Evolutionary conservation across 2,797 vertebrate species (phyloP).

Genomic region (Zenarchopterus dispar): DNA sequence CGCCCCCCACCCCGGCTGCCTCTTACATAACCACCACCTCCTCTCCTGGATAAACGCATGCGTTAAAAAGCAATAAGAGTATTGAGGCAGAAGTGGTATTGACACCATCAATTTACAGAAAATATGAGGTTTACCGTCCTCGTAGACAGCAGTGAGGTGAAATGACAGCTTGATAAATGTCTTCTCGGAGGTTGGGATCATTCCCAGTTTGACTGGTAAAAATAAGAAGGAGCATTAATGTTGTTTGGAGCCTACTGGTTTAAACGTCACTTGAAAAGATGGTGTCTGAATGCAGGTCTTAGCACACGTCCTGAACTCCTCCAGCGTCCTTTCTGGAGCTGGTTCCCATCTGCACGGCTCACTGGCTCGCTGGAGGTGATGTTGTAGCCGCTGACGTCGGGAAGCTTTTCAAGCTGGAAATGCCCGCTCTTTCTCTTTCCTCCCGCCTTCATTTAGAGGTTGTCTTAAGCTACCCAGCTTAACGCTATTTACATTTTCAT

Average conservation of each 20-base stretch:
- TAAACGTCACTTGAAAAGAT: conserved; percentile 50
- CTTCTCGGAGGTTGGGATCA: conserved; percentile 24
- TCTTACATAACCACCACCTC: conserved; percentile 64
- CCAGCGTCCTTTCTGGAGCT: conserved; percentile 35
- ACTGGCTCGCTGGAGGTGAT: conserved; percentile 52
- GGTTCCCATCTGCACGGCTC: conserved; percentile 59
- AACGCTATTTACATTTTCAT: conserved; percentile 84
- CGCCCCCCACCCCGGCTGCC: conserved; percentile 59
- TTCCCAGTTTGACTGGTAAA: conserved; percentile 44
- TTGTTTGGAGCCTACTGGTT: conserved; percentile 35
- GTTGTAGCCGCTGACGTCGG: conserved; percentile 42
- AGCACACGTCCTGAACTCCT: conserved; percentile 51
- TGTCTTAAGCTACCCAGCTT: conserved; percentile 80
- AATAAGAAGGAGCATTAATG: conserved; percentile 42
- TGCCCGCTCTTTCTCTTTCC: conserved; percentile 31
- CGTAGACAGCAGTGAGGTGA: conserved; percentile 21
- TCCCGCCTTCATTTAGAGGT: conserved; percentile 77
- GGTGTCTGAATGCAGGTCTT: conserved; percentile 47
- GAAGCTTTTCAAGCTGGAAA: conserved; percentile 63
- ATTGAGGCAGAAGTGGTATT: conserved; percentile 51
- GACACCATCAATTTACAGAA: conserved; percentile 37
- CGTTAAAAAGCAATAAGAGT: conserved; percentile 45
- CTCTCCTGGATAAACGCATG: conserved; percentile 43
- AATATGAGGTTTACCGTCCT: conserved; percentile 42
- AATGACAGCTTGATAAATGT: conserved; percentile 45